These are phyloP conservation scores for Micrasema longulum DNA, from an alignment of 1,140 invertebrate species.

Conservation along the genomic window DNA sequence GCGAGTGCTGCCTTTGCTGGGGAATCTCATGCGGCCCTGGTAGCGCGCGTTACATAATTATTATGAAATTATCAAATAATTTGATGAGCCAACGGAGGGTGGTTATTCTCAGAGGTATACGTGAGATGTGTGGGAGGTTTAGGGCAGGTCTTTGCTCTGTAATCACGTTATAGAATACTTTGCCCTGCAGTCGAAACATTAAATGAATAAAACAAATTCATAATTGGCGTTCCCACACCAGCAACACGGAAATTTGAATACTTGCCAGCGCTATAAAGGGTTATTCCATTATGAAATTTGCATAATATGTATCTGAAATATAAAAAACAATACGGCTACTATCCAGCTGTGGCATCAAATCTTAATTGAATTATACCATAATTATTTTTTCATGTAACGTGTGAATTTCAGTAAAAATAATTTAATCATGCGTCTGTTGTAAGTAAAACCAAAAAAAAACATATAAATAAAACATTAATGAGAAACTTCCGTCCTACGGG, in stretches of 20 bases:
- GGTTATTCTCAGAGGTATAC: conserved; percentile 48
- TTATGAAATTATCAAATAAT: conserved; percentile 56
- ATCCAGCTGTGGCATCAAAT: no score
- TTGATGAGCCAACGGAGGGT: conserved; percentile 50
- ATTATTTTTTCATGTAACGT: background rate
- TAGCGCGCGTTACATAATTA: conserved; percentile 52
- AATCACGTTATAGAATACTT: conserved; percentile 50
- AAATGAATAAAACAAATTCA: conserved; percentile 39
- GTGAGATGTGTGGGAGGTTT: conserved; percentile 48
- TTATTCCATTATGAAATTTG: conserved; percentile 1
- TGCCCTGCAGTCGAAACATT: conserved; percentile 32
- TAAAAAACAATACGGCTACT: background rate
- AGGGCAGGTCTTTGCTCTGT: conserved; percentile 44
- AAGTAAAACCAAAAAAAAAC: no score
- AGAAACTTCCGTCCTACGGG: no score
- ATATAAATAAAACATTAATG: no score
- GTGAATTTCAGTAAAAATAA: background rate
- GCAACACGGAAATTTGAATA: conserved; percentile 18
- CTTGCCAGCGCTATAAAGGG: conserved; percentile 9
- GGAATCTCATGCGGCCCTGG: conserved; percentile 12
- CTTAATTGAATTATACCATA: no score
- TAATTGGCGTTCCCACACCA: conserved; percentile 33
- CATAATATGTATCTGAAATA: background rate
- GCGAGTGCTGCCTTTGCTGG: conserved; percentile 28
- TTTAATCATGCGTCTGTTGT: background rate